Conservation (phyloP, 2,888 invertebrate genomes). For the Silvanus unidentatus region DNA sequence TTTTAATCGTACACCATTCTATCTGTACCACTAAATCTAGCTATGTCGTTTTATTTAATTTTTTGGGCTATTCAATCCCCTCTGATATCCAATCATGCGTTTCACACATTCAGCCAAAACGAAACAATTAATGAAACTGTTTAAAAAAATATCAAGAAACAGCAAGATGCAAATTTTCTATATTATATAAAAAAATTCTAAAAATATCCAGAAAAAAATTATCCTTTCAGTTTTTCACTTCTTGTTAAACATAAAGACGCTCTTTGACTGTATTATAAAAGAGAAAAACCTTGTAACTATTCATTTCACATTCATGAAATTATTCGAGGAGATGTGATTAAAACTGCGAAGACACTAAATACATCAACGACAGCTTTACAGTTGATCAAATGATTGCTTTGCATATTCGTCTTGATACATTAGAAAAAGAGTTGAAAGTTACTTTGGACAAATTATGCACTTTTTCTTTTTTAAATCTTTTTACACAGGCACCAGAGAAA, state of each 20-base stretch:
- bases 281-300: conserved; percentile 30
- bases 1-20: background rate
- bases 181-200: background rate
- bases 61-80: too few relatives aligned
- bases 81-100: too few relatives aligned
- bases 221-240: conserved; percentile 24
- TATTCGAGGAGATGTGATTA: conserved; percentile 38
- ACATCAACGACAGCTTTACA: conserved; percentile 28
- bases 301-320: conserved; percentile 31
- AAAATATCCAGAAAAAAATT: background rate
- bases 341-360: conserved; percentile 39
- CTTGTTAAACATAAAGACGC: conserved; percentile 27
- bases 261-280: conserved; percentile 8
- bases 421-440: background rate
- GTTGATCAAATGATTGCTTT: conserved; percentile 23
- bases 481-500: conserved; percentile 34
- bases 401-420: too few relatives aligned
- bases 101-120: too few relatives aligned
- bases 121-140: too few relatives aligned
- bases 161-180: too few relatives aligned
- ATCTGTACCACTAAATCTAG: too few relatives aligned
- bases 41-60: too few relatives aligned
- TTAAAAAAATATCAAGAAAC: too few relatives aligned
- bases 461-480: conserved; percentile 12
- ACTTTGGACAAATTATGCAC: conserved; percentile 1